Percentiles rank a stretch among this genome's conserved stretches.
Conservation (phyloP, 2,888 invertebrate genomes). For the Eupithecia inturbata region DNA sequence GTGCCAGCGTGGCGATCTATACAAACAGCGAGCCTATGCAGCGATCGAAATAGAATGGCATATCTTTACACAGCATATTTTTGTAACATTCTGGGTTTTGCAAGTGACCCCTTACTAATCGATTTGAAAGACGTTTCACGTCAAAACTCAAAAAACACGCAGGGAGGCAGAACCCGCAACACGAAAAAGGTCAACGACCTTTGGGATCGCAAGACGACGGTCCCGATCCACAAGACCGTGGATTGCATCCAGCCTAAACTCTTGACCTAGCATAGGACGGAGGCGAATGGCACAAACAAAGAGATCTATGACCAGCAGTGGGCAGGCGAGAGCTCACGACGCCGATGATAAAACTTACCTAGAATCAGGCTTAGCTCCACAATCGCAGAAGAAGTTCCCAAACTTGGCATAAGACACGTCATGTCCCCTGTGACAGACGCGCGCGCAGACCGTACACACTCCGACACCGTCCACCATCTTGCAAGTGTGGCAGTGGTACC, state of each 20-base stretch:
- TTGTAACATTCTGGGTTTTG: not conserved
- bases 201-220: not conserved
- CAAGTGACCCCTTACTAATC: not conserved
- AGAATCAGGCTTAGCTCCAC: slow-evolving; percentile 96
- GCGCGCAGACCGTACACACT: slow-evolving; percentile 98
- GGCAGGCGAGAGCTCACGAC: not conserved
- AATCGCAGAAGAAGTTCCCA: slow-evolving; percentile 99
- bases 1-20: too few species aligned
- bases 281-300: not conserved
- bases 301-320: not conserved
- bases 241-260: not conserved
- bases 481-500: slow-evolving; percentile 99
- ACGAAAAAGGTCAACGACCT: not conserved
- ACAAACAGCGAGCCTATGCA: too few species aligned
- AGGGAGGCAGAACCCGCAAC: not conserved
- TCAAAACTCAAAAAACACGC: not conserved
- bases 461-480: slow-evolving; percentile 99
- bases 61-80: not conserved
- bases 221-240: not conserved
- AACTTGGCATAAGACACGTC: slow-evolving; percentile 98
- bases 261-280: not conserved
- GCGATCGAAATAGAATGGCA: too few species aligned
- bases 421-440: slow-evolving; percentile 98
- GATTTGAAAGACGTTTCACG: not conserved
- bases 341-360: slow-evolving; percentile 59